These are phyloP conservation scores for Cataglyphis rosenhaueri DNA, from an alignment of 2,888 invertebrate species.

Conservation along the genomic window DNA sequence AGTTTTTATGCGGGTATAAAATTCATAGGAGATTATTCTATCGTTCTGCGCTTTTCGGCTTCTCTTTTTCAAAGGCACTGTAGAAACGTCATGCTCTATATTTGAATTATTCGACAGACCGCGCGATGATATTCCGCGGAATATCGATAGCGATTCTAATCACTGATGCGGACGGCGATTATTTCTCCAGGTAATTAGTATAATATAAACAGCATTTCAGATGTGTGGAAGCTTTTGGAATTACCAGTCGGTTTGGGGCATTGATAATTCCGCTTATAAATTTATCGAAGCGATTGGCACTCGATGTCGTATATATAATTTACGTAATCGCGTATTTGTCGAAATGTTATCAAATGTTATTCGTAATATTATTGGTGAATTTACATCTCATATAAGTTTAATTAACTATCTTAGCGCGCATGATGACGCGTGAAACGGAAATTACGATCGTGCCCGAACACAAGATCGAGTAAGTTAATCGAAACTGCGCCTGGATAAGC, in stretches of 20 bases:
- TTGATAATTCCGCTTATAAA: constrained; percentile 22
- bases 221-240: constrained; percentile 9
- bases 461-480: constrained; percentile 28
- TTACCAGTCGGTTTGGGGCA: constrained; percentile 8
- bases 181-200: constrained; percentile 30
- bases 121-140: neutral
- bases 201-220: constrained; percentile 28
- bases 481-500: neutral
- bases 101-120: constrained; percentile 4
- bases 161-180: neutral
- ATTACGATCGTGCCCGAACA: constrained; percentile 9
- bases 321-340: constrained; percentile 22
- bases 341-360: neutral
- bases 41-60: neutral
- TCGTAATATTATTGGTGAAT: neutral
- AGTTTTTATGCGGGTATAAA: constrained; percentile 23
- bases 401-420: constrained; percentile 32
- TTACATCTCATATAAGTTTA: neutral
- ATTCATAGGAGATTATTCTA: constrained; percentile 36
- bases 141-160: constrained; percentile 11
- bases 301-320: constrained; percentile 16
- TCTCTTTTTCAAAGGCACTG: neutral
- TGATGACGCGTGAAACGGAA: constrained; percentile 25
- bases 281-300: constrained; percentile 18
- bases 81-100: neutral